Evolutionary conservation across 2,113 vertebrate species (phyloP), one percentile per base, ranked within the genome.

Genomic region (Capra hircus): DNA sequence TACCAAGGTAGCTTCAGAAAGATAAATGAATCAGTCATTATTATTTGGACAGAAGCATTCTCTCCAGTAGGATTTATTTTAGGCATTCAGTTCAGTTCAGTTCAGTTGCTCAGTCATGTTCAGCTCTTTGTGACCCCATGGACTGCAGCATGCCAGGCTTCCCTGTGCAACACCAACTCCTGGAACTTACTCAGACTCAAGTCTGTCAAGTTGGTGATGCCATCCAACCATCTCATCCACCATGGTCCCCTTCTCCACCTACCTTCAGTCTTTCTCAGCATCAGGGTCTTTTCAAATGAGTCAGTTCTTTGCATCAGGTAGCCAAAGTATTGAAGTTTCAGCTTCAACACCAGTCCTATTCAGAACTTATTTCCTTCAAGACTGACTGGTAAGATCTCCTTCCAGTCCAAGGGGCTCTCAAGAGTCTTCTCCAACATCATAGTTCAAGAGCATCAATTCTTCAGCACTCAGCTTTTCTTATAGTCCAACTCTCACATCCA

Each of bases 51-150:
- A 87, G 91, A 91, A 89, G 23, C 10, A 12, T 81, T 88, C 59
- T 84, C 87, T 84, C n/a, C 33, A 62, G 23, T 36, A n/a, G 83
- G 62, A 83, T 95, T 94, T 88, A 71, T 93, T 96, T 98, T 87
- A 93, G 28, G 36, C 43, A 90, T 88, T 40, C 19, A 40, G 19
- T 71, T 71, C n/a, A 23, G 19, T 71, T 71, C n/a, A 12, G n/a
- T 40, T 71, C 64, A 36, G n/a, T 71, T 71, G 64, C n/a, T 71
- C n/a, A 21, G 64, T 71, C 17, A 36, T 21, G n/a, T 71, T 21
- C 67, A 71, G 1, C 36, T 23, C 67, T 71, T 71, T 71, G 67
- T 1, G 2, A 23, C 67, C 67, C 19, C 67, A 23, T 12, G 67
- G n/a, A 40, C 67, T 71, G n/a, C 10, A 40, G n/a, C 67, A 71